Evolutionary conservation across 2,113 vertebrate species (phyloP), one percentile per base, ranked within the genome.

Genomic region (Gila orcuttii): DNA sequence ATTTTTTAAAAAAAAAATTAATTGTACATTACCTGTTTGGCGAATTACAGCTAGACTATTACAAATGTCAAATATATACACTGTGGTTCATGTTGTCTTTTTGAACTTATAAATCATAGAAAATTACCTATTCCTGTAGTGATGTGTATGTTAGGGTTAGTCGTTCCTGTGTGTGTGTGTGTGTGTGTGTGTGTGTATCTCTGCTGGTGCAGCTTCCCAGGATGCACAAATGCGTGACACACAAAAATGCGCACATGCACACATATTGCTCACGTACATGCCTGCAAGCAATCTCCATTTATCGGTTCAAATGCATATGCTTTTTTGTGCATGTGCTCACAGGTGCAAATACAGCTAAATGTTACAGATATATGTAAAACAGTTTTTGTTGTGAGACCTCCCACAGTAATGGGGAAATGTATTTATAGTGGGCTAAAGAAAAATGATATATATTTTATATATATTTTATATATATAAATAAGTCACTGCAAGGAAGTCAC

Each of bases 121-220:
- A 68, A 82, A 71, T 9, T 19, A 33, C 31, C 33, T 83, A 64
- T 82, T 82, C 80, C 64, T 82, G 80, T 55, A n/a, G 36, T 64
- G 59, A 47, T 82, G 62, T 64, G 59, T 80, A 8, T 80, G 28
- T 23, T 8, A 57, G 55, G 55, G 55, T 57, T 57, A 57, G 55
- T 57, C 19, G 17, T 57, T 21, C 52, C 19, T 7, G 78, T 68
- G 81, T 39, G 31, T 57, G 79, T 12, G 9, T 82, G 60, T 68
- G 79, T 62, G 50, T 17, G 50, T 74, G 36, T 28, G 77, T 68
- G 80, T 39, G 31, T 55, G 79, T 31, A 52, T 42, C 42, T 55
- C 71, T 82, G 79, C 75, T 84, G 25, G 60, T 85, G 79, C 79
- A 82, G 68, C 83, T 62, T 85, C 78, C 83, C 78, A 85, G 79